phyloP scores from a whole-genome alignment of 2,797 vertebrate species.

The Manis javanica region DNA sequence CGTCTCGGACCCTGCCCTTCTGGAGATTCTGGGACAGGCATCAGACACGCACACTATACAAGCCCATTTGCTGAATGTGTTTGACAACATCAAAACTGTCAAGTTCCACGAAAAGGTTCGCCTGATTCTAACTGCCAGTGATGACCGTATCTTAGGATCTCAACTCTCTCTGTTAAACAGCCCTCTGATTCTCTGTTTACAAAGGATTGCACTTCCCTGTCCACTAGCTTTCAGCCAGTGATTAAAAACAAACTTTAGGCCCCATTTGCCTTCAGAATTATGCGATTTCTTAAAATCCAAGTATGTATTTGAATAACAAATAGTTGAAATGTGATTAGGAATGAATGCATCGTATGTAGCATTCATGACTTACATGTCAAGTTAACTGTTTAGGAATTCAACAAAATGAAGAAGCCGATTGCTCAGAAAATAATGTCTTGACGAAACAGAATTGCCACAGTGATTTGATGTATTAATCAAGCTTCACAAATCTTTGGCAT shows the following conservation, averaged over 20 bases:
- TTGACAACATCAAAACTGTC: slow-evolving; percentile 96
- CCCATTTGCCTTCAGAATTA: not conserved
- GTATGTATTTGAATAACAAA: not conserved
- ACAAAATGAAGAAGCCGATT: not conserved
- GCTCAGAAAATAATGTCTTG: not conserved
- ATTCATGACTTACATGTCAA: not conserved
- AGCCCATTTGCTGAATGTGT: slow-evolving; percentile 95
- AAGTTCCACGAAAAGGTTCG: slow-evolving; percentile 95
- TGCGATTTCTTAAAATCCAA: not conserved
- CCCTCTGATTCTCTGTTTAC: not conserved
- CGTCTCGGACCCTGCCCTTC: slow-evolving; percentile 95
- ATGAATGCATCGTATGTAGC: not conserved
- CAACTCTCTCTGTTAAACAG: not conserved
- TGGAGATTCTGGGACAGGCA: slow-evolving; percentile 98
- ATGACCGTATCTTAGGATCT: accelerated
- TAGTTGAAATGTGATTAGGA: not conserved
- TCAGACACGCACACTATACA: slow-evolving; percentile 97
- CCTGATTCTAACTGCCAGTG: not conserved
- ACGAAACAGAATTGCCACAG: not conserved
- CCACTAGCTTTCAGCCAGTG: not conserved
- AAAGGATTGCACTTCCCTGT: not conserved
- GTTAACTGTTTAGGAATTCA: slow-evolving; percentile 13
- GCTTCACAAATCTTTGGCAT: not conserved
- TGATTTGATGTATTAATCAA: not conserved
- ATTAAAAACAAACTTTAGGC: not conserved